Percentiles rank a stretch among this genome's conserved stretches.
These are phyloP conservation scores for Chironomus tepperi DNA, from an alignment of 1,140 invertebrate species.

Conservation along the genomic window DNA sequence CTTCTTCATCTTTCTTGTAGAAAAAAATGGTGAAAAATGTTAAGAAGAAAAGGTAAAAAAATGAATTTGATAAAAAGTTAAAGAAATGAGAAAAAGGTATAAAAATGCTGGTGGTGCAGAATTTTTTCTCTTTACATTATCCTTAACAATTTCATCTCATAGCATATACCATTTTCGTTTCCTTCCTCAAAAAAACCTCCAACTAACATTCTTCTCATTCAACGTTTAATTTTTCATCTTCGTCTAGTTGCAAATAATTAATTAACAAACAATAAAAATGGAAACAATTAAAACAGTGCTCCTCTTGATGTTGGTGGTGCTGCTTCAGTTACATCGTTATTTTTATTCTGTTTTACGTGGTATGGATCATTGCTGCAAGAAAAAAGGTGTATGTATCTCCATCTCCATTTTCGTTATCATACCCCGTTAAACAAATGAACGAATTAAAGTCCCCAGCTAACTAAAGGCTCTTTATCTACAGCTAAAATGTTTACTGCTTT, in stretches of 20 bases:
- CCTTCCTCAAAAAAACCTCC: not conserved
- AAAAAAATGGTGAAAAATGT: no score
- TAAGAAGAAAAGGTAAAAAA: not conserved
- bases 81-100: not conserved
- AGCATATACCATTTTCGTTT: not conserved
- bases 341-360: not conserved
- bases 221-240: slow-evolving; percentile 17
- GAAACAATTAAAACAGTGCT: slow-evolving; percentile 10
- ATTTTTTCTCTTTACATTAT: not conserved
- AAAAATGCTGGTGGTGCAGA: not conserved
- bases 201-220: not conserved
- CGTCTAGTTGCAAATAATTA: slow-evolving; percentile 11
- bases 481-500: no score
- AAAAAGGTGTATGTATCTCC: not conserved
- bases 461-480: no score
- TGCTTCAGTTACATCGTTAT: not conserved
- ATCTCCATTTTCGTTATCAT: not conserved
- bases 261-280: slow-evolving; percentile 22
- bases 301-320: not conserved
- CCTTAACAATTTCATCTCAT: not conserved
- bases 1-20: not conserved
- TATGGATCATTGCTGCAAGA: not conserved
- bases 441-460: no score
- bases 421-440: not conserved
- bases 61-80: not conserved